A percentile compares a stretch with the other conserved stretches of the same genome.
phyloP scores from a whole-genome alignment of 2,113 vertebrate species.

The Anas platyrhynchos region DNA sequence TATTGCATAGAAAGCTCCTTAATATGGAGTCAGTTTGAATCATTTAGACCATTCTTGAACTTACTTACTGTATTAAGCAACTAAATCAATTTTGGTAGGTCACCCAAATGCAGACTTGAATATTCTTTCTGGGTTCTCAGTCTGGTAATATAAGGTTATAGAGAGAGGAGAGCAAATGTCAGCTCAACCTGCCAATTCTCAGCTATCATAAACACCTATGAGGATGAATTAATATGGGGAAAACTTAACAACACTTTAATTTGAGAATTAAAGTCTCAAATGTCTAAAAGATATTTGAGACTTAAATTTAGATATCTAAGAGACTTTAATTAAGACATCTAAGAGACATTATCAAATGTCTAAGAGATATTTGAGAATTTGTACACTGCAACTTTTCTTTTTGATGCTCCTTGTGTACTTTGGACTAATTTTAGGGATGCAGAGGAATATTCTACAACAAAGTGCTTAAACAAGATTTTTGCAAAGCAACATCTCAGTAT shows the following conservation, averaged over 20 bases:
- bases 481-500: neutral
- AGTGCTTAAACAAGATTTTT: neutral
- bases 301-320: no score
- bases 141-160: no score
- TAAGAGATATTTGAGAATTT: neutral
- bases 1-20: neutral
- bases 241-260: neutral
- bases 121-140: no score
- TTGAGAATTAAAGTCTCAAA: neutral
- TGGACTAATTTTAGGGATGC: neutral
- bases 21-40: neutral
- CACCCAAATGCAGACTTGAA: neutral
- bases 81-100: neutral
- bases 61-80: neutral
- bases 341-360: no score
- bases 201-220: neutral
- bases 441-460: neutral
- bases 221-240: neutral
- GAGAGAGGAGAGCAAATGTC: no score
- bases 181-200: no score
- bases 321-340: no score
- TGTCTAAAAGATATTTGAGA: no score
- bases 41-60: neutral
- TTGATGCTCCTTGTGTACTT: neutral
- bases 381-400: neutral